A percentile compares a stretch with the other conserved stretches of the same genome.
These are phyloP conservation scores for Fulmarus glacialis DNA, from an alignment of 2,113 vertebrate species.

Conservation along the genomic window DNA sequence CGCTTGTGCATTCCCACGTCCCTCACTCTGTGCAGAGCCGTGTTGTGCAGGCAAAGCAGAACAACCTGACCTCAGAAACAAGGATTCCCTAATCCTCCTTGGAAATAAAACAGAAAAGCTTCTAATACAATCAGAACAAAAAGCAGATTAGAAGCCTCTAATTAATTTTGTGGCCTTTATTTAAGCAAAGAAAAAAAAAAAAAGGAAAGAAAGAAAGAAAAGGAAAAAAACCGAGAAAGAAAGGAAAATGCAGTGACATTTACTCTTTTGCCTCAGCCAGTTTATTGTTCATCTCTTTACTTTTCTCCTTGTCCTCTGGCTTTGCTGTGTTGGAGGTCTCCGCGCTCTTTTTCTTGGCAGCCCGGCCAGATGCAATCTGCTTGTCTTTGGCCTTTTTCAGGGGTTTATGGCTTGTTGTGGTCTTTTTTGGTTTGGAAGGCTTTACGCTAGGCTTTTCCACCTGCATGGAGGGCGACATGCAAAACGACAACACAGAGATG, in stretches of 20 bases:
- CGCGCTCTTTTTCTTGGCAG: slow-evolving; percentile 87
- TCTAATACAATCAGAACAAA: slow-evolving; percentile 70
- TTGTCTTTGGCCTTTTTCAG: slow-evolving; percentile 96
- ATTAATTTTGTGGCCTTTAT: slow-evolving; percentile 93
- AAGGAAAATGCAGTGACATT: slow-evolving; percentile 90
- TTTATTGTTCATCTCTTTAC: slow-evolving; percentile 99
- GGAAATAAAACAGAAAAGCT: slow-evolving; percentile 69
- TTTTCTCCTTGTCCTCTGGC: slow-evolving; percentile 92
- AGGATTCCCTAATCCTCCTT: slow-evolving; percentile 62
- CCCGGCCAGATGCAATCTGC: slow-evolving; percentile 80
- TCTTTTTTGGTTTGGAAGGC: slow-evolving; percentile 93
- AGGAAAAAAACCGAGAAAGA: slow-evolving; percentile 33
- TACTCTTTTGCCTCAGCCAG: slow-evolving; percentile 99
- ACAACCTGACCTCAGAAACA: slow-evolving; percentile 51
- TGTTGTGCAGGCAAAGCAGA: slow-evolving; percentile 52
- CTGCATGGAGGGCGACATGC: slow-evolving; percentile 74
- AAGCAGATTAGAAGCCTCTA: slow-evolving; percentile 82
- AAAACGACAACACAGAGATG: slow-evolving; percentile 36
- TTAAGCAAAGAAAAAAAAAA: slow-evolving; percentile 34
- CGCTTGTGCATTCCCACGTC: neutral
- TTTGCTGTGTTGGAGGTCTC: slow-evolving; percentile 77
- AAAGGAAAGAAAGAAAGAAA: neutral
- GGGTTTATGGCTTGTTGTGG: slow-evolving; percentile 86
- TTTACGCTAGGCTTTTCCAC: slow-evolving; percentile 88
- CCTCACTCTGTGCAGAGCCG: slow-evolving; percentile 21